Evolutionary conservation across 35 echinoderm and acorn worm species (phyloP).

Genomic region (Ophiothrix spiculata): DNA sequence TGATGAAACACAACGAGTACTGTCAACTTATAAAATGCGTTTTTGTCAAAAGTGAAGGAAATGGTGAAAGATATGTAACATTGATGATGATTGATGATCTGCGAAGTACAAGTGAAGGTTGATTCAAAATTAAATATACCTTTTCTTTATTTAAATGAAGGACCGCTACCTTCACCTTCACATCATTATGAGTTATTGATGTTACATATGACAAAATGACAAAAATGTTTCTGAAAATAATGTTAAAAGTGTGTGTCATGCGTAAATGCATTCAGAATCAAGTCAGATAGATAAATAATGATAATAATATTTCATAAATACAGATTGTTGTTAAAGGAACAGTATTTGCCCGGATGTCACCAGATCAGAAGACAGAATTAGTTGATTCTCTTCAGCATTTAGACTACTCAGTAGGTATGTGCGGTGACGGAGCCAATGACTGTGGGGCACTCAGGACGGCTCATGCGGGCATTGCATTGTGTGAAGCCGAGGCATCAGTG

Average conservation of each 20-base stretch:
- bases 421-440: constrained; percentile 96
- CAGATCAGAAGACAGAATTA: constrained; percentile 67
- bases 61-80: too few relatives aligned
- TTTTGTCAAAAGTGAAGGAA: too few relatives aligned
- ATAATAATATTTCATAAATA: background rate
- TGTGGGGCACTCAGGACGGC: constrained; percentile 89
- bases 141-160: background rate
- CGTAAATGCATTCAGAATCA: background rate
- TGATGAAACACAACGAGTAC: background rate
- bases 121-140: background rate
- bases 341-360: constrained; percentile 93
- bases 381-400: constrained; percentile 59
- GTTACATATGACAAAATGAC: too few relatives aligned
- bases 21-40: too few relatives aligned
- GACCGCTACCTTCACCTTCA: background rate
- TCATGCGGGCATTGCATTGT: constrained; percentile 82
- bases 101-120: background rate
- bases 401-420: constrained; percentile 79
- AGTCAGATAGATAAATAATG: background rate
- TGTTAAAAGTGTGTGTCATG: background rate
- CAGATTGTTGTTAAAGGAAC: constrained; percentile 50
- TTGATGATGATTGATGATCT: background rate
- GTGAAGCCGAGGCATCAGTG: constrained; percentile 84
- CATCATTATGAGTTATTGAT: background rate
- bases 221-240: too few relatives aligned